These are phyloP conservation scores for Ptyas mucosa DNA, from an alignment of 2,113 vertebrate species.

Conservation along the genomic window DNA sequence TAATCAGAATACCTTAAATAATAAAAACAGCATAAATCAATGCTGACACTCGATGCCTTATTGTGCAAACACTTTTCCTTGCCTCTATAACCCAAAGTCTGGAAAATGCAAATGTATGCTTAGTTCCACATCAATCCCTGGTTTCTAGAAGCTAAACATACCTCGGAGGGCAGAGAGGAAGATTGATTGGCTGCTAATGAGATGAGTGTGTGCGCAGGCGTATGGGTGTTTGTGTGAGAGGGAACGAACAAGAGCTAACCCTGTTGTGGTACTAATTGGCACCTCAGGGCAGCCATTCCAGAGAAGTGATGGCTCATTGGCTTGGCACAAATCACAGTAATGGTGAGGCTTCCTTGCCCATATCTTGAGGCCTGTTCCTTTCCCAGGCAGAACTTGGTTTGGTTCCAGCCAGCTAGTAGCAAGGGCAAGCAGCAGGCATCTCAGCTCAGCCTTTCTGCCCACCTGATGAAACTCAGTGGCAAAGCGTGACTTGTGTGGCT, in stretches of 20 bases:
- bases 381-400: neutral
- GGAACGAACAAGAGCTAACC: neutral
- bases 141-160: neutral
- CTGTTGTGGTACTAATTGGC: neutral
- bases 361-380: neutral
- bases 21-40: neutral
- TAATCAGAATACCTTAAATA: neutral
- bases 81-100: neutral
- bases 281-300: neutral
- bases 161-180: neutral
- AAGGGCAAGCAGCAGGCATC: neutral
- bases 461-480: neutral
- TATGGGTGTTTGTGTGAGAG: neutral
- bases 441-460: neutral
- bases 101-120: neutral
- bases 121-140: neutral
- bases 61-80: neutral
- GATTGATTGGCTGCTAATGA: neutral
- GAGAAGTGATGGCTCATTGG: neutral
- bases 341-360: neutral
- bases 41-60: neutral
- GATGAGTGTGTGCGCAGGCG: neutral
- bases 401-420: neutral
- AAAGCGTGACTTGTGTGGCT: neutral
- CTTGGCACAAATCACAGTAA: neutral